Percentiles rank a stretch among this genome's conserved stretches.
These are phyloP conservation scores for Folsomia candida DNA, from an alignment of 2,888 invertebrate genomes.

Conservation along the genomic window DNA sequence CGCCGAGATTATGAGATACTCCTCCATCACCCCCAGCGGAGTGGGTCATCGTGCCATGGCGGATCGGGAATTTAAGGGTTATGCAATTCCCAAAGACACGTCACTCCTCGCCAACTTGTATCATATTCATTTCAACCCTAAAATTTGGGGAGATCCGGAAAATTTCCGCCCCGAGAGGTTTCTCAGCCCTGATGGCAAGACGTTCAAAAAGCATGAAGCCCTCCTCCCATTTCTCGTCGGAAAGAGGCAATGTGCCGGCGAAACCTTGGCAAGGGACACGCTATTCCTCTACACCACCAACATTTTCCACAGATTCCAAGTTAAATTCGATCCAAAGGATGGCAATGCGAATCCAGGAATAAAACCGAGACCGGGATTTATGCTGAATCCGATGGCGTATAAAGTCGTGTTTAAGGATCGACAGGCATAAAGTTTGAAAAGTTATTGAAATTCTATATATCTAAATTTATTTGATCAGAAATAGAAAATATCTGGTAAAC, in stretches of 20 bases:
- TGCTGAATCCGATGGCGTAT: neutral
- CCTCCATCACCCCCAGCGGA: neutral
- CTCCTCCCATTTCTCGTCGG: neutral
- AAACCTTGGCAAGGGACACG: slow-evolving; percentile 1
- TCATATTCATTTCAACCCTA: neutral
- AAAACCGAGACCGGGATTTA: neutral
- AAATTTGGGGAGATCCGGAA: slow-evolving; percentile 1
- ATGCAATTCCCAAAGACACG: neutral
- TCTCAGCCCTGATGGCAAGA: too few relatives aligned
- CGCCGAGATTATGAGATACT: neutral
- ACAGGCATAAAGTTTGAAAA: neutral
- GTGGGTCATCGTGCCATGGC: neutral
- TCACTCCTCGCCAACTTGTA: neutral
- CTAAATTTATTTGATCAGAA: too few relatives aligned
- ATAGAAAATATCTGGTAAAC: too few relatives aligned
- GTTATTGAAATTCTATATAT: too few relatives aligned
- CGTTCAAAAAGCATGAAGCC: neutral
- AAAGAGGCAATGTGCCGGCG: neutral
- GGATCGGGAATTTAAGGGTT: neutral
- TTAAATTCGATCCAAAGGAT: neutral
- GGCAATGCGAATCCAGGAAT: neutral
- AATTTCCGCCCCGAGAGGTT: neutral
- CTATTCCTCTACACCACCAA: neutral
- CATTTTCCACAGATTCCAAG: neutral
- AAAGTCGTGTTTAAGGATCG: neutral